Percentiles rank a stretch among this genome's conserved stretches.
Conservation (phyloP, 2,113 vertebrate genomes). For the human region GRCh38 chrX:53713501-53714000, state of each 20-base stretch:
- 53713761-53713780: background rate
- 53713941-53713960: background rate
- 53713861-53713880: background rate
- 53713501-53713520: background rate
- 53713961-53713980: background rate
- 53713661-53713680: background rate
- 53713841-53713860: conserved; percentile 9
- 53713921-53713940: background rate
- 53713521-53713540: background rate
- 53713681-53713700: background rate
- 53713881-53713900: background rate
- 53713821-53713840: background rate
- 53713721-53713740: background rate
- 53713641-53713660: background rate
- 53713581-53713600: background rate
- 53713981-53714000: conserved; percentile 51
- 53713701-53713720: background rate
- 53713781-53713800: background rate
- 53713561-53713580: background rate
- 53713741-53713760: background rate
- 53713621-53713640: background rate
- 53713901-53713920: background rate
- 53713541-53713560: background rate
- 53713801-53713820: background rate
- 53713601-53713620: background rate